Percentiles rank a stretch among this genome's conserved stretches.
Conservation (phyloP, 2,113 vertebrate species). For the Dermatemys mawii region DNA sequence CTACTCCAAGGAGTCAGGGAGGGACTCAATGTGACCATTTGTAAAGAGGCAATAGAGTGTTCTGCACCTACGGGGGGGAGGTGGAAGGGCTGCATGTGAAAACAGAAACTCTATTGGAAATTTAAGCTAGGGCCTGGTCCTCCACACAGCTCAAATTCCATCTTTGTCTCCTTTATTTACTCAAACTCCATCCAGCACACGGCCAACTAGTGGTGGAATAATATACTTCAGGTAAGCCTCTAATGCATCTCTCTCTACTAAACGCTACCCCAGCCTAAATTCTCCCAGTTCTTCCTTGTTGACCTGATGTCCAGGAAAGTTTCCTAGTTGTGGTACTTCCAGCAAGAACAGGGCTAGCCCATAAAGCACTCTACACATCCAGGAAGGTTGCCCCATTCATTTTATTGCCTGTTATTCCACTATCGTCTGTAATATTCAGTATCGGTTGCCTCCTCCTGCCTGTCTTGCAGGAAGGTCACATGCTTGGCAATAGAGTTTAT, state of each 20-base stretch:
- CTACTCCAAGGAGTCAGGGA: background rate
- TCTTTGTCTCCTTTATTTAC: background rate
- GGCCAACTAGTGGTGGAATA: background rate
- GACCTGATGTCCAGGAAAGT: background rate
- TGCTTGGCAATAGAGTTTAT: background rate
- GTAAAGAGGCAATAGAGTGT: background rate
- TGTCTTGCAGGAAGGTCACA: background rate
- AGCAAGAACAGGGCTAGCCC: background rate
- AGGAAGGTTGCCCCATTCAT: too few species aligned
- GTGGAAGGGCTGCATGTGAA: background rate
- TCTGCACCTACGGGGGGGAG: too few species aligned
- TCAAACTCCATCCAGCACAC: background rate
- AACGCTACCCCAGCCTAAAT: background rate
- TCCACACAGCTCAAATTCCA: background rate
- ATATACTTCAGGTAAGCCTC: background rate
- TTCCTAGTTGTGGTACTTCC: background rate
- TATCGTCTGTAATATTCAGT: background rate
- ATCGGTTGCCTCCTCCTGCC: background rate
- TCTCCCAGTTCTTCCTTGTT: background rate
- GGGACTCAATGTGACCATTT: background rate
- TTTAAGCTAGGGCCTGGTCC: background rate
- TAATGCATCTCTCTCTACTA: background rate
- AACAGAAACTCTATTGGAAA: background rate
- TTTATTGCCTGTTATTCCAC: background rate
- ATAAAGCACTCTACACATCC: background rate